These are phyloP conservation scores for Saguinus imperator DNA, from an alignment of 2,113 vertebrate species.

Conservation along the genomic window DNA sequence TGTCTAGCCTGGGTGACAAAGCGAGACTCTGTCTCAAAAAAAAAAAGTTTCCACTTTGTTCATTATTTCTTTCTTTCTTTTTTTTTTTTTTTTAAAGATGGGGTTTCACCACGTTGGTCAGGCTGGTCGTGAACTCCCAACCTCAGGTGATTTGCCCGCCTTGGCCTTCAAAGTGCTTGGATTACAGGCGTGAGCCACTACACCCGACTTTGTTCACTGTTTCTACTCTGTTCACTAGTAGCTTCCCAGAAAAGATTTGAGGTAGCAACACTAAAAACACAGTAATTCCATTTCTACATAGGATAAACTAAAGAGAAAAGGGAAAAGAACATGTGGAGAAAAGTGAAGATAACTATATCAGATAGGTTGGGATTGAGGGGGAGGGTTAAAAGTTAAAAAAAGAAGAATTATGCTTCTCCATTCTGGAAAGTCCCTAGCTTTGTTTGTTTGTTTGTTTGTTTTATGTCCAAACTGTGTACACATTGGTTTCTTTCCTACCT, in stretches of 20 bases:
- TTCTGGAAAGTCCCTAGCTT: not conserved
- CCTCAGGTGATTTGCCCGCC: too few species aligned
- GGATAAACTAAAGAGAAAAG: not conserved
- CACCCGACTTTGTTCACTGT: not conserved
- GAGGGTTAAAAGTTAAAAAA: not conserved
- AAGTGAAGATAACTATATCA: not conserved
- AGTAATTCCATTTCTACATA: not conserved
- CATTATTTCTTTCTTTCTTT: not conserved
- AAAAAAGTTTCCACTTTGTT: not conserved
- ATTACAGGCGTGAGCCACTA: too few species aligned
- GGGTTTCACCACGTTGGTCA: too few species aligned
- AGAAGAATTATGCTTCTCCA: not conserved
- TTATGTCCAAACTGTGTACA: not conserved
- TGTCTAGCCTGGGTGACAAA: too few species aligned
- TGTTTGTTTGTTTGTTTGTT: not conserved
- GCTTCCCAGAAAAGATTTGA: not conserved
- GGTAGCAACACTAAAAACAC: not conserved
- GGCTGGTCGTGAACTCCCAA: too few species aligned
- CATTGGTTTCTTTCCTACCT: not conserved
- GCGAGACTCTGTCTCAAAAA: too few species aligned
- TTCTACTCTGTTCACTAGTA: conserved; percentile 11
- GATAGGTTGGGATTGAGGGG: not conserved
- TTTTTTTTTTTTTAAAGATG: too few species aligned
- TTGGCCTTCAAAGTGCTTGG: too few species aligned
- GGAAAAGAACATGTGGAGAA: not conserved